These are phyloP conservation scores for Tineola bisselliella DNA, from an alignment of 2,888 invertebrate genomes.

Conservation along the genomic window DNA sequence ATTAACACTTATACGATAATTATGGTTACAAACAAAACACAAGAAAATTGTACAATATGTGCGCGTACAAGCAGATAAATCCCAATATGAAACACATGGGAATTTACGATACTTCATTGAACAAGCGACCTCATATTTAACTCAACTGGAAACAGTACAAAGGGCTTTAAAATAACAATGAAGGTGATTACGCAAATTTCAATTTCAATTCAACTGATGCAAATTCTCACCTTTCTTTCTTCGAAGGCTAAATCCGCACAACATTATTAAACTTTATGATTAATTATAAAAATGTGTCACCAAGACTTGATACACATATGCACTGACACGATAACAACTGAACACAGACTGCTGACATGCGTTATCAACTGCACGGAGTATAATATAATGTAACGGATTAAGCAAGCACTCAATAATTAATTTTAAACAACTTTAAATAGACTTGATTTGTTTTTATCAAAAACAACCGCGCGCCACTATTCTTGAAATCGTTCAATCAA, in stretches of 20 bases:
- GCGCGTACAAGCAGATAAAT: background rate
- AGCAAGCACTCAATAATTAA: background rate
- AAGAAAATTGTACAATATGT: background rate
- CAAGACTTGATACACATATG: background rate
- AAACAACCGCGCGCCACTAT: background rate
- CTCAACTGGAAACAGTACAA: slow-evolving; percentile 3
- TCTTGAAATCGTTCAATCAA: background rate
- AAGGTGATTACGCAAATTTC: background rate
- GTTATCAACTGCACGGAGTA: background rate
- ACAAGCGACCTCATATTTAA: background rate
- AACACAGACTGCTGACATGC: background rate
- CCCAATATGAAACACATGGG: background rate
- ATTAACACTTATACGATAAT: background rate
- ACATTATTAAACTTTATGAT: slow-evolving; percentile 23
- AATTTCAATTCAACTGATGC: background rate
- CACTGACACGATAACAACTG: background rate
- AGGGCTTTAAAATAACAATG: slow-evolving; percentile 3
- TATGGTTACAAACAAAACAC: background rate
- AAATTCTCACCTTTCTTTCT: slow-evolving; percentile 34
- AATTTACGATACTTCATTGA: background rate
- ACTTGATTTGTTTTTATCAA: too few relatives aligned
- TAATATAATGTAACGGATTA: background rate
- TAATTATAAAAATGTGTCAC: background rate
- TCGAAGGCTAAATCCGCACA: slow-evolving; percentile 40
- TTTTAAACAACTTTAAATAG: background rate